Evolutionary conservation across 2,113 vertebrate genomes (phyloP).

Genomic region (Lynx canadensis): DNA sequence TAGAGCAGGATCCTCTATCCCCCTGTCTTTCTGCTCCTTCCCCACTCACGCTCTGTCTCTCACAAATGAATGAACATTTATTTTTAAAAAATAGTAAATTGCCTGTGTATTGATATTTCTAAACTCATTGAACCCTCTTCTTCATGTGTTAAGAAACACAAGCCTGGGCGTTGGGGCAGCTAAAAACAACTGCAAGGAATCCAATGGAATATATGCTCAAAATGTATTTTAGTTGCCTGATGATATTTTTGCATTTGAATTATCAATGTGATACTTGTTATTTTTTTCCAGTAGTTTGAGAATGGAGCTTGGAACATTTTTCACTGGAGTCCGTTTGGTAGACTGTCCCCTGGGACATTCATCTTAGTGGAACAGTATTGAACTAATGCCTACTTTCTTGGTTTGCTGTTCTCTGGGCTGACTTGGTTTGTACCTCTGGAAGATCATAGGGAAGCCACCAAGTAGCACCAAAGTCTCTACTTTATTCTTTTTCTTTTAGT

Average conservation of each 20-base stretch:
- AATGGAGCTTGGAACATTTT: neutral
- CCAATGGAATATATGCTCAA: neutral
- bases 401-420: neutral
- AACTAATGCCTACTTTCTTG: neutral
- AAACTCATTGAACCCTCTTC: neutral
- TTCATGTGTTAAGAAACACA: neutral
- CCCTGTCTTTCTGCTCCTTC: too few species aligned
- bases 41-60: too few species aligned
- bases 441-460: neutral
- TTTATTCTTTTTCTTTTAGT: neutral
- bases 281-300: conserved; percentile 36
- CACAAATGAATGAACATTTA: too few species aligned
- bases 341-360: neutral
- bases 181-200: neutral
- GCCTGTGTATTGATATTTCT: neutral
- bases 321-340: neutral
- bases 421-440: neutral
- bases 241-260: neutral
- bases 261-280: neutral
- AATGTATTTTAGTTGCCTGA: conserved; percentile 5
- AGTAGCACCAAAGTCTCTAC: neutral
- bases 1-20: too few species aligned
- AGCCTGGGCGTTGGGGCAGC: neutral
- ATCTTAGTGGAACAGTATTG: neutral
- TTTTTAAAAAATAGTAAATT: neutral